phyloP scores from a whole-genome alignment of 2,888 invertebrate genomes.

The Lithodes maja region DNA sequence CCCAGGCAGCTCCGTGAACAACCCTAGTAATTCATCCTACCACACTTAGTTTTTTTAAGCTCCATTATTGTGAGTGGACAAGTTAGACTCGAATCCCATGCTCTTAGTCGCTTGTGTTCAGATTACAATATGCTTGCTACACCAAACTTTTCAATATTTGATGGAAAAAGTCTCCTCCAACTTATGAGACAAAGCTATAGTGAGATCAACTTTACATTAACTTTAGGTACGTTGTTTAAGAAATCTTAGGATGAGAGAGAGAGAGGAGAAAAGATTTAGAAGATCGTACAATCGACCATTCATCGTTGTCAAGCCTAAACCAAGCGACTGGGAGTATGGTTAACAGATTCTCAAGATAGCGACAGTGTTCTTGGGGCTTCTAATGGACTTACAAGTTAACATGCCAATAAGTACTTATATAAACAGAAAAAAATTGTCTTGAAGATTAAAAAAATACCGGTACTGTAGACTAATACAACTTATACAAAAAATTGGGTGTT shows the following conservation, averaged over 20 bases:
- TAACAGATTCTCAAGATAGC: constrained; percentile 21
- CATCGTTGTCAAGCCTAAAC: background rate
- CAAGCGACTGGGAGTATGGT: background rate
- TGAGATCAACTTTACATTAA: too few relatives aligned
- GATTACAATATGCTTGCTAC: too few relatives aligned
- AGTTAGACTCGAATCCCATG: background rate
- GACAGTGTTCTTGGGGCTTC: constrained; percentile 28
- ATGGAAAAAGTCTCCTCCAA: too few relatives aligned
- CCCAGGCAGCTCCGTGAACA: background rate
- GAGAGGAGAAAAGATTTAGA: too few relatives aligned
- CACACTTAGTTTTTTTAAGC: too few relatives aligned
- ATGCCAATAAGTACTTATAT: background rate
- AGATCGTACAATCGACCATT: too few relatives aligned
- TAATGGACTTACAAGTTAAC: constrained; percentile 15
- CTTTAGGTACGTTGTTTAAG: too few relatives aligned
- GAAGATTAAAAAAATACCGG: background rate
- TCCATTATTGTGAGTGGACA: background rate
- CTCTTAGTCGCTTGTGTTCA: too few relatives aligned
- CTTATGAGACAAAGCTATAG: too few relatives aligned
- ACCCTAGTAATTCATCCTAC: background rate
- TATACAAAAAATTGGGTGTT: too few relatives aligned
- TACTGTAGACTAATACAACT: background rate
- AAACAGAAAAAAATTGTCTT: background rate
- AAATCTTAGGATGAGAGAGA: too few relatives aligned
- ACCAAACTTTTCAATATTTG: too few relatives aligned